These are phyloP conservation scores for Hyposoter didymator DNA, from an alignment of 2,888 invertebrate genomes.

Conservation along the genomic window DNA sequence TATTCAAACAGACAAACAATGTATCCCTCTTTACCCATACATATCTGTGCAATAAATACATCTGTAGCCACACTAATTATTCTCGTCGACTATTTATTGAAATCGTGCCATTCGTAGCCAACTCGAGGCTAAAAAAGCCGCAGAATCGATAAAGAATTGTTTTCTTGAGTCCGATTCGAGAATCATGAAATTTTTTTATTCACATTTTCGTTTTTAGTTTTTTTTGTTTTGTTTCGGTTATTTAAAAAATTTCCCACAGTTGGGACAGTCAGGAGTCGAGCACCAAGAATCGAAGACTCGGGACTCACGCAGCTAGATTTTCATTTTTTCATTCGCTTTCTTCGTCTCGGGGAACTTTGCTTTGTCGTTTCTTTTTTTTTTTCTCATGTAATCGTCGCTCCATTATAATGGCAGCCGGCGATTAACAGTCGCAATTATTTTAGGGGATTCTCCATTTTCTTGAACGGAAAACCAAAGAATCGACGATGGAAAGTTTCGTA, in stretches of 20 bases:
- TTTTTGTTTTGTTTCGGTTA: not conserved
- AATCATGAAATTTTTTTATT: not conserved
- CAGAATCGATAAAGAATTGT: not conserved
- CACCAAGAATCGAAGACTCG: too few relatives aligned
- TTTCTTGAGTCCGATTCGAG: not conserved
- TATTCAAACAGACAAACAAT: conserved; percentile 71
- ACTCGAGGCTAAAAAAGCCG: not conserved
- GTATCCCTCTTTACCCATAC: conserved; percentile 77
- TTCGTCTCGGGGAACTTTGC: not conserved
- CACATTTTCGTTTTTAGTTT: not conserved
- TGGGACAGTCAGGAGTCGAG: too few relatives aligned
- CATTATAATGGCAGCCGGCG: conserved; percentile 18
- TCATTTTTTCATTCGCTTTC: too few relatives aligned
- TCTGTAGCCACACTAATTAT: conserved; percentile 61
- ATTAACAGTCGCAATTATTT: not conserved
- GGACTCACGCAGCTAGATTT: too few relatives aligned
- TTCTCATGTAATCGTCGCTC: conserved; percentile 10
- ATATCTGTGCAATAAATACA: conserved; percentile 82
- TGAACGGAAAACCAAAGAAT: not conserved
- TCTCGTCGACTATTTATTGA: not conserved
- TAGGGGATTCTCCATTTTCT: not conserved
- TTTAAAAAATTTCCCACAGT: not conserved
- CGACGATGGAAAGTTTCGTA: not conserved
- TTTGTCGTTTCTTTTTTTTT: not conserved
- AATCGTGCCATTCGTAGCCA: not conserved